Conservation (phyloP, 1,140 invertebrate genomes). For the Pissodes strobi region DNA sequence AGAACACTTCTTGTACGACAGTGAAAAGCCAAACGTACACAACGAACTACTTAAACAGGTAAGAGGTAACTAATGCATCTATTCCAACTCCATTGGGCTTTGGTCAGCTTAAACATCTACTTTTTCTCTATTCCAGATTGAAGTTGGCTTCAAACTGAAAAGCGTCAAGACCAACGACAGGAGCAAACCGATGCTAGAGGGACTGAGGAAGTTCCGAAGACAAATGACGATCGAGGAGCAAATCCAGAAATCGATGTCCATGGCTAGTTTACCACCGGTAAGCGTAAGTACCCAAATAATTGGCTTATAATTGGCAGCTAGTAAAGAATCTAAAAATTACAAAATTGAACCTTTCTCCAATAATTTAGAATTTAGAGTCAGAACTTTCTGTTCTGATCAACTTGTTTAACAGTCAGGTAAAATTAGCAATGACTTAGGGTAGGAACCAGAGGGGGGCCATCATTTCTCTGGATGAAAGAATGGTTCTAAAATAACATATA, state of each 20-base stretch:
- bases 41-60: conserved; percentile 78
- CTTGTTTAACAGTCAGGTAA: too few species aligned
- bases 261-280: conserved; percentile 58
- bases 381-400: too few species aligned
- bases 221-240: conserved; percentile 89
- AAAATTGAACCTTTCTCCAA: too few species aligned
- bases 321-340: too few species aligned
- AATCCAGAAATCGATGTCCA: conserved; percentile 77
- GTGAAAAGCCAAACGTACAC: conserved; percentile 83
- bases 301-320: background rate
- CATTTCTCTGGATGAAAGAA: too few species aligned
- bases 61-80: conserved; percentile 8
- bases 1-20: conserved; percentile 83
- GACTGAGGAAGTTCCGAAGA: conserved; percentile 81
- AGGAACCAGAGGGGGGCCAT: too few species aligned
- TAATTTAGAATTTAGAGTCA: too few species aligned
- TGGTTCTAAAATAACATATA: too few species aligned
- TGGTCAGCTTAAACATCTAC: too few species aligned
- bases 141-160: conserved; percentile 76
- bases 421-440: too few species aligned
- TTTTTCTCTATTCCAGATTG: conserved; percentile 65
- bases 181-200: conserved; percentile 81
- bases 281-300: conserved; percentile 32
- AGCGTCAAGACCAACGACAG: conserved; percentile 81
- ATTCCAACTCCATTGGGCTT: too few species aligned